Evolutionary conservation across 2,113 vertebrate species (phyloP).

Genomic region (Zootoca vivipara): DNA sequence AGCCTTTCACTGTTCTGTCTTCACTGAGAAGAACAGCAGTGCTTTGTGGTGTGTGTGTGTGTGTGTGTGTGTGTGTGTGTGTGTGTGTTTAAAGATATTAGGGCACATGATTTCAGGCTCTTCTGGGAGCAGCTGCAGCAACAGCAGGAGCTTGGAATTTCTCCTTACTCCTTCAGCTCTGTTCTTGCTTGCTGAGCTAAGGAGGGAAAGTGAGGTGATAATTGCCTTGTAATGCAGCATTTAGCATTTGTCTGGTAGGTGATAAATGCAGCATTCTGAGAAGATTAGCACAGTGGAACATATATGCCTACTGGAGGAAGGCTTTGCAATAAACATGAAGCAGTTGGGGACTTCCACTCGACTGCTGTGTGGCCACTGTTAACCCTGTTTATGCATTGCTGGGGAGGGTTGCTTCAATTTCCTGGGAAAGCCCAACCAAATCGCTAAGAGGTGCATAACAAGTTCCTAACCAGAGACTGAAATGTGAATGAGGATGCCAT

Average conservation of each 20-base stretch:
- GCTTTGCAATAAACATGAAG: neutral
- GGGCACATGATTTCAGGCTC: neutral
- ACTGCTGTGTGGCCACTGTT: neutral
- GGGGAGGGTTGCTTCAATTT: neutral
- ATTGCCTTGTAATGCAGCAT: neutral
- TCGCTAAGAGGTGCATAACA: neutral
- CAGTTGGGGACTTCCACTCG: neutral
- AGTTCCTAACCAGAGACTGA: neutral
- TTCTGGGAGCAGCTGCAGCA: neutral
- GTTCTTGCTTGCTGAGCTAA: neutral
- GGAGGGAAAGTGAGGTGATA: neutral
- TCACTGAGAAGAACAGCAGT: neutral
- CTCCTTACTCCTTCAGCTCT: fast-evolving
- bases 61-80: too few relatives aligned
- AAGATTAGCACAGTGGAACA: neutral
- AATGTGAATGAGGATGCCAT: neutral
- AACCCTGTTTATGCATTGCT: neutral
- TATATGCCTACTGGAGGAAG: neutral
- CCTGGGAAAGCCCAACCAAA: neutral
- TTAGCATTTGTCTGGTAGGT: neutral
- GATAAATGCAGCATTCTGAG: neutral
- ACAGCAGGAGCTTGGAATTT: neutral
- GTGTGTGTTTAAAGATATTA: neutral
- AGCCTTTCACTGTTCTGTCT: neutral
- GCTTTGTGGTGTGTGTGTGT: too few relatives aligned